Conservation (phyloP, 2,797 vertebrate genomes). For the Cyprinella venusta region DNA sequence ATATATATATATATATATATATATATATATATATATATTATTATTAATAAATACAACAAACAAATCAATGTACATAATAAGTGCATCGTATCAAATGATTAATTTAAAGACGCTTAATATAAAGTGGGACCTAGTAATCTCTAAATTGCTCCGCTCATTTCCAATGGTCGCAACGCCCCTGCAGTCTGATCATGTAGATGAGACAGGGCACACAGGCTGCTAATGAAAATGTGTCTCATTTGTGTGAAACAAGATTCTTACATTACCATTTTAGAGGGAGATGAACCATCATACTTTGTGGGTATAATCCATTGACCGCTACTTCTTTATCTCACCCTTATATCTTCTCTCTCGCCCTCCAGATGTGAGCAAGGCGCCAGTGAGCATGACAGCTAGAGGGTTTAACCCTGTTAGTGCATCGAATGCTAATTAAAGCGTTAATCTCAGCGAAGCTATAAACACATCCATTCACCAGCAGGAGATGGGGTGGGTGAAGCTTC, state of each 20-base stretch:
- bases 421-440: constrained; percentile 36
- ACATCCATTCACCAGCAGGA: constrained; percentile 12
- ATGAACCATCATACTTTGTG: constrained; percentile 18
- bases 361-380: neutral
- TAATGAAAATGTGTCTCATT: constrained; percentile 26
- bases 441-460: constrained; percentile 29
- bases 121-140: neutral
- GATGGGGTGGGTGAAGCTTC: constrained; percentile 4
- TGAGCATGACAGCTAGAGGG: constrained; percentile 27
- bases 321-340: neutral
- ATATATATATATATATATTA: no score
- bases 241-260: constrained; percentile 18
- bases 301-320: neutral
- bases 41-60: neutral
- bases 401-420: constrained; percentile 27
- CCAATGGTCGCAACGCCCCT: neutral
- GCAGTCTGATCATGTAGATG: neutral
- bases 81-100: neutral
- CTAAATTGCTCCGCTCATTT: neutral
- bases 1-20: no score
- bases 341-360: constrained; percentile 25
- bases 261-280: constrained; percentile 11
- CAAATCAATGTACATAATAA: neutral
- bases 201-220: constrained; percentile 1
- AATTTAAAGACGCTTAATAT: neutral